Evolutionary conservation across 2,888 invertebrate genomes (phyloP), one percentile per base, ranked within the genome.

Genomic region (Stratiomys singularior): DNA sequence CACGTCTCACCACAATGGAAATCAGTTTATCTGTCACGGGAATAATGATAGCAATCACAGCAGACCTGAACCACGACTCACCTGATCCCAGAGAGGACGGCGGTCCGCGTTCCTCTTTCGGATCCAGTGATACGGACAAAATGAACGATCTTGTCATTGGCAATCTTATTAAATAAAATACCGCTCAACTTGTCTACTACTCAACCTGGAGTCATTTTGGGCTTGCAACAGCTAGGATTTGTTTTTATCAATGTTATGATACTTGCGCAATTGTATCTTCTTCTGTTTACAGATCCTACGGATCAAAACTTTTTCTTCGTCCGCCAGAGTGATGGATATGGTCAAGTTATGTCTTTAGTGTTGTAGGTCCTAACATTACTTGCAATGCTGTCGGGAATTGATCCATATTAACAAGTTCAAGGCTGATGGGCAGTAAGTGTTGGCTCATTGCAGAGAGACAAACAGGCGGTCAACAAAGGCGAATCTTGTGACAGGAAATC

Each of bases 1-100:
- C 18, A 23, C 66, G 18, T 47, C n/a, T 25, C 18, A 4, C 60
- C 30, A 72, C 52, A 56, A 58, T 58, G 28, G 37, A 67, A 66
- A 78, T 77, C 77, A 66, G 30, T 78, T 71, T 47, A 69, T 78
- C 64, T 67, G 71, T 77, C 58, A 56, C 28, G n/a, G 27, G 58
- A 37, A 58, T 56, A 69, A 47, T 69, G 69, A 47, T 21, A 4
- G n/a, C 30, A 23, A 46, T 69, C 69, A 13, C 23, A 1, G 15
- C 27, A 23, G 15, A 58, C 15, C 27, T 9, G 27, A 44, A 18
- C 18, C 47, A 66, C 47, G 47, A 18, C 23, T 25, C 60, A 11
- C 25, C 11, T 27, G 23, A 5, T 7, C 13, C 4, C 27, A 60
- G 7, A 7, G 60, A 60, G 23, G 15, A 21, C 9, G 7, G 56